phyloP scores from a whole-genome alignment of 2,113 vertebrate species.

The Caranx ignobilis region DNA sequence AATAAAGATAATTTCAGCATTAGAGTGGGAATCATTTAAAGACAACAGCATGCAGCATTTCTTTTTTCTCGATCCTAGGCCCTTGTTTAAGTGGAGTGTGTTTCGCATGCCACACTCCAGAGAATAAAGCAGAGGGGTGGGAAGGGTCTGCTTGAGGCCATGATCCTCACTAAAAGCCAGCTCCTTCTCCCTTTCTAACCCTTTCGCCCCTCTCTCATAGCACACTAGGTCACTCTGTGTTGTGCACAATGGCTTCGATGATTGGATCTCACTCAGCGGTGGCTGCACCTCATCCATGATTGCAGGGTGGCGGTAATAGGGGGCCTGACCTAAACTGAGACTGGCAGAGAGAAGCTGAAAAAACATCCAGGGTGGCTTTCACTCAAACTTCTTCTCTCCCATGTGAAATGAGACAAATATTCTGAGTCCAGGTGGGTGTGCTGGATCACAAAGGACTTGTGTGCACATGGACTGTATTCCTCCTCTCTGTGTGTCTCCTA shows the following conservation, averaged over 20 bases:
- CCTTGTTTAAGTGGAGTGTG: constrained; percentile 38
- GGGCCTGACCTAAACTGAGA: constrained; percentile 59
- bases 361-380: constrained; percentile 38
- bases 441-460: constrained; percentile 4
- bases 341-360: constrained; percentile 36
- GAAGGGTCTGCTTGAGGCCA: constrained; percentile 23
- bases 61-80: neutral
- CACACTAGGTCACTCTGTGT: constrained; percentile 29
- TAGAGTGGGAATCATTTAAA: constrained; percentile 2
- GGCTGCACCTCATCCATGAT: constrained; percentile 53
- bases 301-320: constrained; percentile 65
- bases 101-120: constrained; percentile 9
- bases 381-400: neutral
- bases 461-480: neutral
- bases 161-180: constrained; percentile 37
- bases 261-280: constrained; percentile 62
- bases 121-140: neutral
- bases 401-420: neutral
- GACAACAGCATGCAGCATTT: neutral
- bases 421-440: neutral
- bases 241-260: constrained; percentile 44
- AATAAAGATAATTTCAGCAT: constrained; percentile 5
- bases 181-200: constrained; percentile 12
- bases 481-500: constrained; percentile 14
- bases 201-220: constrained; percentile 11